Evolutionary conservation across 1,140 invertebrate species (phyloP), one percentile per base, ranked within the genome.

Genomic region (Atta texana): DNA sequence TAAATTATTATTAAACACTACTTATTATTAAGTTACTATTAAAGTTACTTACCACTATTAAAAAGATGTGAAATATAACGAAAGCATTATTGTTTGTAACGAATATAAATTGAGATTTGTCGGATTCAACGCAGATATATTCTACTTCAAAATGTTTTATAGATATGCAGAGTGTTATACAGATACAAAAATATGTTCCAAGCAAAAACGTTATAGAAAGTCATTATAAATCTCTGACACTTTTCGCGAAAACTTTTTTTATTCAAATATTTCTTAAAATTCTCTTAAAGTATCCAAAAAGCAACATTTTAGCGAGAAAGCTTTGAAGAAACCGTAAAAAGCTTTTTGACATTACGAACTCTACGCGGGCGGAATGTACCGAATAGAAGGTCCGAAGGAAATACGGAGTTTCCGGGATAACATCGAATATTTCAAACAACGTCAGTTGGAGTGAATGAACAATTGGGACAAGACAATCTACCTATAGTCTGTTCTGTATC

Each of bases 401-500:
- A 18, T 44, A 10, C 34, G 14, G 14, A 61, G 34, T 18, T 34
- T 77, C 24, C 24, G 8, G 28, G 3, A 78, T 63, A 24, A 18
- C 44, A 7, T 66, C 77, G 49, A 16, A 8, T 44, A 28, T 69
- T 81, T 81, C 53, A 81, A 71, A 49, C 31, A 39, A 55, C 31
- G 31, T 71, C 77, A 57, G 31, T n/a, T 21, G 28, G n/a, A 14
- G 31, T 18, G 49, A 81, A 71, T 57, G 51, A 81, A 71, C 64
- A 31, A 81, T 80, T 55, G 63, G 31, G n/a, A 53, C 31, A 31
- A 71, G 77, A 81, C 64, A 81, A 71, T 81, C 51, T 49, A 31
- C 0, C 66, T 49, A 44, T 44, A 81, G 77, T 81, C 34, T 24
- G 39, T 78, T 51, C 18, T 34, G 31, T 80, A 80, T 80, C 77